Evolutionary conservation across 2,888 invertebrate species (phyloP).

Genomic region (Gryllus longicercus): DNA sequence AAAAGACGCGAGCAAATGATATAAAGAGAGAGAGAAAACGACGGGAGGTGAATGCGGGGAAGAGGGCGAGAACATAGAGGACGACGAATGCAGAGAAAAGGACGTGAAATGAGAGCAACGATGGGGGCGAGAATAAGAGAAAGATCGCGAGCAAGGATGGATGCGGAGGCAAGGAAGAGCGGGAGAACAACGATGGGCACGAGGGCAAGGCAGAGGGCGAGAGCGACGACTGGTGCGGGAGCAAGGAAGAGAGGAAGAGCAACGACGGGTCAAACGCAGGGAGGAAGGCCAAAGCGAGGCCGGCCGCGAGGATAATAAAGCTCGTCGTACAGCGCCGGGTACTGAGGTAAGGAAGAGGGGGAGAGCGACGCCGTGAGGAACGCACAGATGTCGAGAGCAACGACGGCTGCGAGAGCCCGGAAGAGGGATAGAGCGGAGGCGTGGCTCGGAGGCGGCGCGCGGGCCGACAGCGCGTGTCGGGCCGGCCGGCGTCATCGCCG

Average conservation of each 20-base stretch:
- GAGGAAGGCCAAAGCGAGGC: background rate
- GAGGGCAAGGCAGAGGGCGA: background rate
- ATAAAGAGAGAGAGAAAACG: too few species aligned
- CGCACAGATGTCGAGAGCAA: background rate
- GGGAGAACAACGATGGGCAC: background rate
- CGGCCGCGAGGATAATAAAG: background rate
- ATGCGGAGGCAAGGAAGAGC: background rate
- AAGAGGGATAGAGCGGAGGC: background rate
- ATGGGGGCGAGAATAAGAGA: background rate
- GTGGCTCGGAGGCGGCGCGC: background rate
- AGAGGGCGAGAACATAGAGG: too few species aligned
- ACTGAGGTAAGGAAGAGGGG: too few species aligned
- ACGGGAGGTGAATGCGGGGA: too few species aligned
- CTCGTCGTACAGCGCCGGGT: too few species aligned
- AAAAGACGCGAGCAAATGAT: too few species aligned
- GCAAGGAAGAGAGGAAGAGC: background rate
- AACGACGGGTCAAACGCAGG: background rate
- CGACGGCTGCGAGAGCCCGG: background rate
- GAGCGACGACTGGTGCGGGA: background rate
- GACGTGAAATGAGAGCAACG: background rate
- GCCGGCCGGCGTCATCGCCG: background rate
- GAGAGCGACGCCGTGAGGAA: too few species aligned
- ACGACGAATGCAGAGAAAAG: too few species aligned
- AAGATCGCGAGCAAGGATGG: background rate
- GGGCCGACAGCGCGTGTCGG: background rate